phyloP scores from a whole-genome alignment of 2,113 vertebrate genomes.

The Stegostoma tigrinum region DNA sequence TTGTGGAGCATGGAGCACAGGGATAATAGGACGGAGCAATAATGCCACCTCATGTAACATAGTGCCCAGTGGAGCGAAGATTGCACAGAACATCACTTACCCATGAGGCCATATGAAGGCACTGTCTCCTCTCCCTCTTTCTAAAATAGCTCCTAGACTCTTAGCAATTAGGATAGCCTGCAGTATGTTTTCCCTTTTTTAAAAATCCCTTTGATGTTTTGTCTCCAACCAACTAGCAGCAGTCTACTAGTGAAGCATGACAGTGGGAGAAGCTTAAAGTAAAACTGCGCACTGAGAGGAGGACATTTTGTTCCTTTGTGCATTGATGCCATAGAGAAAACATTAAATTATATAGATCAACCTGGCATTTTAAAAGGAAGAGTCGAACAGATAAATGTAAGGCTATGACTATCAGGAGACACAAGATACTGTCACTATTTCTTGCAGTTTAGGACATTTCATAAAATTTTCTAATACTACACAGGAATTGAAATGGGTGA shows the following conservation, averaged over 20 bases:
- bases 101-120: not conserved
- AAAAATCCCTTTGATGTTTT: slow-evolving; percentile 24
- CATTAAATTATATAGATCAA: not conserved
- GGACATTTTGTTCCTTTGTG: slow-evolving; percentile 27
- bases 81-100: slow-evolving; percentile 15
- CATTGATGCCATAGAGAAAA: not conserved
- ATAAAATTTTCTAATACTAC: not conserved
- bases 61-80: not conserved
- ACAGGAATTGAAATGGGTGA: not conserved
- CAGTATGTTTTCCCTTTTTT: slow-evolving; percentile 23
- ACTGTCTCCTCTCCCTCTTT: not conserved
- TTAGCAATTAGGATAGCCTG: slow-evolving; percentile 9
- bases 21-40: not conserved
- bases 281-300: not conserved
- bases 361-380: not conserved
- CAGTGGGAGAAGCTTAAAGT: not conserved
- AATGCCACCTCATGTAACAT: slow-evolving; percentile 5
- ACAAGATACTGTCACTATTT: not conserved
- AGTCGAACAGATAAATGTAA: not conserved
- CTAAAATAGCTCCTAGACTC: not conserved
- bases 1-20: not conserved
- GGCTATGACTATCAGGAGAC: not conserved
- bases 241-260: slow-evolving; percentile 6
- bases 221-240: slow-evolving; percentile 20
- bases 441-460: not conserved